A percentile compares a stretch with the other conserved stretches of the same genome.
Conservation (phyloP, 2,888 invertebrate species). For the Drosophila antonietae region DNA sequence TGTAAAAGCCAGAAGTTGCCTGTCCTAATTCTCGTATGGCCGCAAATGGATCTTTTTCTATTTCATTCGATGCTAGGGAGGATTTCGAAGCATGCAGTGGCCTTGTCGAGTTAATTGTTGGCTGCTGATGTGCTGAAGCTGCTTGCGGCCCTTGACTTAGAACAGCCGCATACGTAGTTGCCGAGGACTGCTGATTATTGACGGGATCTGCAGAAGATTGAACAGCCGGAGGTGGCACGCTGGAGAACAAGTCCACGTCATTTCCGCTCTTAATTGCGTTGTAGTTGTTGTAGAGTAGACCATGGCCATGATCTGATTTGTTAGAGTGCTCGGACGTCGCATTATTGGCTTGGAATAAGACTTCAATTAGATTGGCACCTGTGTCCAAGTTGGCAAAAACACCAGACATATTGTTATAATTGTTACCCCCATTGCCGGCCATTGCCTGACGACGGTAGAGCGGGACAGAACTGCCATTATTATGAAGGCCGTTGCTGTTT, state of each 20-base stretch:
- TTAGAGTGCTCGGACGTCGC: constrained; percentile 59
- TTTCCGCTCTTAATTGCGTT: constrained; percentile 69
- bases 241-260: constrained; percentile 80
- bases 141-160: constrained; percentile 83
- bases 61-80: constrained; percentile 53
- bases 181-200: constrained; percentile 67
- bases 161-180: constrained; percentile 84
- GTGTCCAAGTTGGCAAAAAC: constrained; percentile 69
- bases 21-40: constrained; percentile 85
- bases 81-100: constrained; percentile 45
- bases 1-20: constrained; percentile 86
- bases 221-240: constrained; percentile 62
- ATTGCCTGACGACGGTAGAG: constrained; percentile 85
- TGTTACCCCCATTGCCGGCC: constrained; percentile 76
- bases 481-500: constrained; percentile 59
- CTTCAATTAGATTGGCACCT: constrained; percentile 81
- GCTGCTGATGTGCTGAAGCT: constrained; percentile 33
- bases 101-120: constrained; percentile 34
- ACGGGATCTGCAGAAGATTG: constrained; percentile 31
- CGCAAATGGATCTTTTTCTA: constrained; percentile 85
- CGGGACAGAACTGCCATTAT: constrained; percentile 83
- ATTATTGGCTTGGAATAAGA: constrained; percentile 79
- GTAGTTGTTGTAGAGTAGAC: constrained; percentile 80
- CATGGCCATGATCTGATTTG: constrained; percentile 69
- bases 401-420: constrained; percentile 66